These are phyloP conservation scores for Pampusana beccarii DNA, from an alignment of 2,113 vertebrate genomes.

Conservation along the genomic window DNA sequence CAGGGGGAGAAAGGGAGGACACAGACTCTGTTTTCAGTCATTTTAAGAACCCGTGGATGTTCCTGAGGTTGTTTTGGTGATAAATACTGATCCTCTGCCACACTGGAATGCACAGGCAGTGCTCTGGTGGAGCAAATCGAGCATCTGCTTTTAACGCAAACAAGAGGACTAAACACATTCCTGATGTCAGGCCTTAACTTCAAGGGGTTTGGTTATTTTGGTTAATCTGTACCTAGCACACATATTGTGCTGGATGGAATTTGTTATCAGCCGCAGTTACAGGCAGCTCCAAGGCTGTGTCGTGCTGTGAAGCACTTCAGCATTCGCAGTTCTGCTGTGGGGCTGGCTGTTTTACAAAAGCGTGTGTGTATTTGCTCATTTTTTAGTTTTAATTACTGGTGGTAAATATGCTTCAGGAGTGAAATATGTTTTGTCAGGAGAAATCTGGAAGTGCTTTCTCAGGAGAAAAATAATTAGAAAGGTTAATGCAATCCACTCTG, in stretches of 20 bases:
- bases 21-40: neutral
- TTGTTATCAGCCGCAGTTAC: neutral
- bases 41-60: neutral
- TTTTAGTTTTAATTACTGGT: slow-evolving; percentile 5
- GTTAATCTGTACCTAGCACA: neutral
- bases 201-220: neutral
- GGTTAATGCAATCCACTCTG: slow-evolving; percentile 43
- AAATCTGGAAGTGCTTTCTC: slow-evolving; percentile 56
- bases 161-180: neutral
- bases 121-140: neutral
- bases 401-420: slow-evolving; percentile 13
- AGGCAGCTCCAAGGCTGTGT: neutral
- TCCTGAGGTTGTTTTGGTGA: neutral
- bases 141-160: neutral
- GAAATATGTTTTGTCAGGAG: slow-evolving; percentile 49
- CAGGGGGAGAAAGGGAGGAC: neutral
- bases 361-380: neutral
- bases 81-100: neutral
- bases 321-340: neutral
- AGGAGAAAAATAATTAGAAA: slow-evolving; percentile 65
- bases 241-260: neutral
- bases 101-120: neutral
- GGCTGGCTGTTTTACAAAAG: neutral
- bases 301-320: neutral
- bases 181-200: neutral